These are phyloP conservation scores for Spicauda simplicius DNA, from an alignment of 2,888 invertebrate species.

Conservation along the genomic window DNA sequence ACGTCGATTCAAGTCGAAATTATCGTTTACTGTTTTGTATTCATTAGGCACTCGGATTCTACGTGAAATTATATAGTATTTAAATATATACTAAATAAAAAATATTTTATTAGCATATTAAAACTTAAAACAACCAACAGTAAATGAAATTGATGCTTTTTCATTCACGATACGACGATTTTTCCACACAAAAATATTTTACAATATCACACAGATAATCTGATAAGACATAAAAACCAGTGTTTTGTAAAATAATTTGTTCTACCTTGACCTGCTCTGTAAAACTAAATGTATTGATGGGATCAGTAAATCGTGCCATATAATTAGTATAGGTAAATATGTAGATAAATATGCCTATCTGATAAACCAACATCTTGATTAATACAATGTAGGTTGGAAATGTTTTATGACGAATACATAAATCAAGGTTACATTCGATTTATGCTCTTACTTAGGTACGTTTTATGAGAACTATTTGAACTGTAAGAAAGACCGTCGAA, in stretches of 20 bases:
- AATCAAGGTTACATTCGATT: background rate
- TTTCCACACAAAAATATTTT: background rate
- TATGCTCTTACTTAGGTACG: background rate
- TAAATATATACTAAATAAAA: too few relatives aligned
- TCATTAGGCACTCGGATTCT: background rate
- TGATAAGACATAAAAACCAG: background rate
- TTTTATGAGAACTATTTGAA: background rate
- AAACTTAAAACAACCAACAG: constrained; percentile 2
- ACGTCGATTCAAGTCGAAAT: background rate
- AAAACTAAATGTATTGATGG: background rate
- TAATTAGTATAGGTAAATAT: too few relatives aligned
- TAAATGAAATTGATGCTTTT: background rate
- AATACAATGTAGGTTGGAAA: constrained; percentile 1
- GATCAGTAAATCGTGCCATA: constrained; percentile 4
- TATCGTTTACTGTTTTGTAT: constrained; percentile 17
- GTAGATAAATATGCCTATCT: background rate
- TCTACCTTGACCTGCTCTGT: constrained; percentile 8
- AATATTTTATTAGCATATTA: too few relatives aligned
- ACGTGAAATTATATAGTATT: background rate
- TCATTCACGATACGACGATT: constrained; percentile 41
- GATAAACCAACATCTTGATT: background rate
- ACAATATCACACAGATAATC: background rate
- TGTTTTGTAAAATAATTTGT: background rate
- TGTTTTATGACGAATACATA: background rate
- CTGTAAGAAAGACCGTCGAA: constrained; percentile 31